A percentile compares a stretch with the other conserved stretches of the same genome.
Conservation (phyloP, 2,797 vertebrate genomes). For the Streptopelia turtur region DNA sequence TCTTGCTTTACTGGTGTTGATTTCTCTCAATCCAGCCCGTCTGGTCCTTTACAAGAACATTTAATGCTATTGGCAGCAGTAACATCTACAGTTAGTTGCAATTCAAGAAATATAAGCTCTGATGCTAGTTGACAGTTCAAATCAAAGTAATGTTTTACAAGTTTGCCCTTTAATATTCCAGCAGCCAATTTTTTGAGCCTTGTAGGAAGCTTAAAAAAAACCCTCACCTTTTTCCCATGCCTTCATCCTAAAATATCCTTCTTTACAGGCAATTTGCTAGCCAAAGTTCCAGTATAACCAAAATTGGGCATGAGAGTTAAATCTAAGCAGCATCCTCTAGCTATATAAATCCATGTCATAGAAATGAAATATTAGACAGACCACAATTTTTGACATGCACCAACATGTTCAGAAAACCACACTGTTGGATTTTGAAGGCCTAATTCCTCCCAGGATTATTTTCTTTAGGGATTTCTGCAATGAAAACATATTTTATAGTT, state of each 20-base stretch:
- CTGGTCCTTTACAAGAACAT: not conserved
- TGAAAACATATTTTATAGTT: not conserved
- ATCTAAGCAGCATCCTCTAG: not conserved
- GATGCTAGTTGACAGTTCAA: not conserved
- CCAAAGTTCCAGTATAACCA: not conserved
- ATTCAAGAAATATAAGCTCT: not conserved
- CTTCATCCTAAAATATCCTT: not conserved
- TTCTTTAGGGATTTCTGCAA: not conserved
- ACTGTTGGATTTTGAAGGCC: not conserved
- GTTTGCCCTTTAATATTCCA: not conserved
- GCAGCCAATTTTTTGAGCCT: not conserved
- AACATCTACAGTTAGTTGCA: not conserved
- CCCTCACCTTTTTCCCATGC: not conserved
- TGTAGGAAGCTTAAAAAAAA: not conserved
- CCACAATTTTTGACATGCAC: not conserved
- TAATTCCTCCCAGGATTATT: not conserved
- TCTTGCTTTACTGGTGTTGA: not conserved
- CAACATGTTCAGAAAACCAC: not conserved
- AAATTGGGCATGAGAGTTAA: not conserved
- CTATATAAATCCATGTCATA: not conserved
- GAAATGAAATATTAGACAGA: not conserved
- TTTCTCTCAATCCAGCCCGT: not conserved
- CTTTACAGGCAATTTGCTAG: not conserved
- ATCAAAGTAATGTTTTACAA: not conserved
- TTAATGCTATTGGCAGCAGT: not conserved